phyloP scores from a whole-genome alignment of 2,797 vertebrate species.

The Bradypodion pumilum region DNA sequence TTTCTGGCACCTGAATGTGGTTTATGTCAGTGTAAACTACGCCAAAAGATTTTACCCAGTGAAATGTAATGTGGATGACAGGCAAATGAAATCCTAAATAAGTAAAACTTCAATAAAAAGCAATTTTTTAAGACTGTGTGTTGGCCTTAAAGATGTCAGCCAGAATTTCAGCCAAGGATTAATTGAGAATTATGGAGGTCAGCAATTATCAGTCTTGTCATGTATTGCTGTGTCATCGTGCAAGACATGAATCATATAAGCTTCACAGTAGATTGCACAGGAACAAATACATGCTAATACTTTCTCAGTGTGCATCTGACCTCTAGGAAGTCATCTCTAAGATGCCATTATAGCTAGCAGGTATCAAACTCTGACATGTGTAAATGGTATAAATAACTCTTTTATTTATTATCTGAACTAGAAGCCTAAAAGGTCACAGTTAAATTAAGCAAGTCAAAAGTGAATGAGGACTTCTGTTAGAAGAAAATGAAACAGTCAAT shows the following conservation, averaged over 20 bases:
- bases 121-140: background rate
- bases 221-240: background rate
- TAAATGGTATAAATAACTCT: background rate
- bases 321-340: background rate
- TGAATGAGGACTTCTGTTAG: background rate
- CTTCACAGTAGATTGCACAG: slow-evolving; percentile 21
- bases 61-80: background rate
- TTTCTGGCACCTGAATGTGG: too few species aligned
- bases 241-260: background rate
- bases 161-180: background rate
- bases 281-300: background rate
- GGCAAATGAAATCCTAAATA: background rate
- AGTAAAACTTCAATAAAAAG: background rate
- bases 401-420: background rate
- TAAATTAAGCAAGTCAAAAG: slow-evolving; percentile 16
- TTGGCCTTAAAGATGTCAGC: background rate
- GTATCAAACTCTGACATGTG: background rate
- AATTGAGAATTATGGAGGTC: background rate
- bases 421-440: background rate
- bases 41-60: background rate
- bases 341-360: background rate
- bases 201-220: background rate
- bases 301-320: slow-evolving; percentile 1
- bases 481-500: background rate
- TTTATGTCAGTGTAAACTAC: too few species aligned